These are phyloP conservation scores for Todus mexicanus DNA, from an alignment of 2,797 vertebrate genomes.

Conservation along the genomic window DNA sequence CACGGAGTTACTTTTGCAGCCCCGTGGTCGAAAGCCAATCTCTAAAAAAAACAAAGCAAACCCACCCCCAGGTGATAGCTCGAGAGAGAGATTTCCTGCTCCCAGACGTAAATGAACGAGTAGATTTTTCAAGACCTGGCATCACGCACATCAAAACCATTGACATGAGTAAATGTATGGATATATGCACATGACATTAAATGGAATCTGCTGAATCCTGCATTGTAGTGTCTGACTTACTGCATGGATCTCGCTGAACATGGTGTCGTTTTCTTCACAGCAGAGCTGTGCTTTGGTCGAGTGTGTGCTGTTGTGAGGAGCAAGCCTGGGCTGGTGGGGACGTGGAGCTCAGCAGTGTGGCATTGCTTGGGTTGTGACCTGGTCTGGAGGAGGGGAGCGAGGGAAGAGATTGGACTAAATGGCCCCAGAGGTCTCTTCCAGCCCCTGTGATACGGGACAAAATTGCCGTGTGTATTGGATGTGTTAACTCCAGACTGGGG, in stretches of 20 bases:
- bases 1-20: not conserved
- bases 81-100: not conserved
- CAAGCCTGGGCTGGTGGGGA: not conserved
- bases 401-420: not conserved
- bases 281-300: not conserved
- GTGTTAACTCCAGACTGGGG: not conserved
- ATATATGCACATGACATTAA: constrained; percentile 62
- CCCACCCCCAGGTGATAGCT: not conserved
- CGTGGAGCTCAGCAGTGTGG: not conserved
- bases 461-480: not conserved
- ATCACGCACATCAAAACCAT: constrained; percentile 40
- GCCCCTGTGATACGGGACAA: not conserved
- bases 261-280: not conserved
- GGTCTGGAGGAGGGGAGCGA: not conserved
- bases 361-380: not conserved
- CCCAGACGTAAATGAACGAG: not conserved
- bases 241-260: not conserved
- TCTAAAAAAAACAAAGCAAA: not conserved
- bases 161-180: constrained; percentile 58
- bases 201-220: constrained; percentile 54
- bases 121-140: constrained; percentile 66
- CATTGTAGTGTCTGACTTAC: constrained; percentile 46
- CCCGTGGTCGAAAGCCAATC: accelerated
- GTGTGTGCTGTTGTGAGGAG: not conserved
- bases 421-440: not conserved